Evolutionary conservation across 1,140 invertebrate genomes (phyloP).

Genomic region (Streblospio benedicti): DNA sequence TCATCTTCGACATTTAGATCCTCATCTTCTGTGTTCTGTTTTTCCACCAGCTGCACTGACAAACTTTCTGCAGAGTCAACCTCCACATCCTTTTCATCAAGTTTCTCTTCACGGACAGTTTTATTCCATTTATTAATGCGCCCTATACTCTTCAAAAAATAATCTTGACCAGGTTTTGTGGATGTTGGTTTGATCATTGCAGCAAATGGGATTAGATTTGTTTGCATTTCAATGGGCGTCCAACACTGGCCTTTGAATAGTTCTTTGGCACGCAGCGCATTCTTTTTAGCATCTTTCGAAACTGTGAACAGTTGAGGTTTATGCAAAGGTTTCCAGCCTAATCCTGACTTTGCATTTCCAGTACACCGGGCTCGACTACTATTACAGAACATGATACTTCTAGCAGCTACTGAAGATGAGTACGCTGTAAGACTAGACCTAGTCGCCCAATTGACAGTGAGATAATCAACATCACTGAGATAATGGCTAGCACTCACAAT

Average conservation of each 20-base stretch:
- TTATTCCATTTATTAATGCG: constrained; percentile 23
- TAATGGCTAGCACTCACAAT: constrained; percentile 35
- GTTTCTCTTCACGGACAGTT: constrained; percentile 16
- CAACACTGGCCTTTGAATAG: constrained; percentile 7
- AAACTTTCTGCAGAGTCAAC: constrained; percentile 17
- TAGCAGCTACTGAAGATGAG: constrained; percentile 32
- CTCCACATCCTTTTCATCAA: neutral
- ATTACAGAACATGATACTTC: constrained; percentile 37
- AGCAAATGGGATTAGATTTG: neutral
- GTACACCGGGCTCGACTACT: constrained; percentile 23
- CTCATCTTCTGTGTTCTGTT: constrained; percentile 1
- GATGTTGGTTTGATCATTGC: neutral
- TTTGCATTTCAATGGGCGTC: neutral
- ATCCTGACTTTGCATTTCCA: constrained; percentile 19
- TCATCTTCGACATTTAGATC: constrained; percentile 20
- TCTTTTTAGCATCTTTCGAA: constrained; percentile 18
- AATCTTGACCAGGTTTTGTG: constrained; percentile 7
- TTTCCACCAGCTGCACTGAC: constrained; percentile 25
- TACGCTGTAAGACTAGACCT: constrained; percentile 30
- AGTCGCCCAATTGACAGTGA: constrained; percentile 40
- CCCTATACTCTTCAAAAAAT: neutral
- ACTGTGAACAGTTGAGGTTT: constrained; percentile 38
- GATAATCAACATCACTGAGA: constrained; percentile 40
- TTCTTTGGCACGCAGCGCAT: constrained; percentile 27
- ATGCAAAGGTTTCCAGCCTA: constrained; percentile 41